Evolutionary conservation across 2,888 invertebrate species (phyloP).

Genomic region (Cataglyphis livida): DNA sequence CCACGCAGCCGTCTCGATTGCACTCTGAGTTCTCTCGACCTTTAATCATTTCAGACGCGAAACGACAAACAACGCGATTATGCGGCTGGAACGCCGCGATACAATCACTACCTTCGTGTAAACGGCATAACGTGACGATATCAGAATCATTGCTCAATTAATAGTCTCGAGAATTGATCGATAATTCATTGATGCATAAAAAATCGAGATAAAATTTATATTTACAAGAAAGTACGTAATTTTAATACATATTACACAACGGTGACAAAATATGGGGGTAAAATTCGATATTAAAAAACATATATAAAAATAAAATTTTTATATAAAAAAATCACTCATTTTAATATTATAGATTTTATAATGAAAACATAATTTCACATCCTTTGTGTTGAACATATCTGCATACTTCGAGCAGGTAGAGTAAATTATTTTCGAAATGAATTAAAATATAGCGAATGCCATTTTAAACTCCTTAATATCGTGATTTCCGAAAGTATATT

Average conservation of each 20-base stretch:
- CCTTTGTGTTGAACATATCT: neutral
- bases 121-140: neutral
- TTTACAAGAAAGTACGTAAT: neutral
- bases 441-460: neutral
- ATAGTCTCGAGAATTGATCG: neutral
- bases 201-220: neutral
- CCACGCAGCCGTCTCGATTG: neutral
- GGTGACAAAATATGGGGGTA: neutral
- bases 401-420: neutral
- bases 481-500: conserved; percentile 3
- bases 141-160: neutral
- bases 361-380: conserved; percentile 2
- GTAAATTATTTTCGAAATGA: neutral
- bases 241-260: neutral
- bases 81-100: neutral
- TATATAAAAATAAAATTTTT: neutral
- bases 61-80: conserved; percentile 55
- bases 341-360: neutral
- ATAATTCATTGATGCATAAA: neutral
- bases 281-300: neutral
- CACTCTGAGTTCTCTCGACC: conserved; percentile 7
- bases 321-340: neutral
- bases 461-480: neutral
- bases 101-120: neutral
- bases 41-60: conserved; percentile 67